These are phyloP conservation scores for Amblyjoppa proteus DNA, from an alignment of 2,888 invertebrate genomes.

Conservation along the genomic window DNA sequence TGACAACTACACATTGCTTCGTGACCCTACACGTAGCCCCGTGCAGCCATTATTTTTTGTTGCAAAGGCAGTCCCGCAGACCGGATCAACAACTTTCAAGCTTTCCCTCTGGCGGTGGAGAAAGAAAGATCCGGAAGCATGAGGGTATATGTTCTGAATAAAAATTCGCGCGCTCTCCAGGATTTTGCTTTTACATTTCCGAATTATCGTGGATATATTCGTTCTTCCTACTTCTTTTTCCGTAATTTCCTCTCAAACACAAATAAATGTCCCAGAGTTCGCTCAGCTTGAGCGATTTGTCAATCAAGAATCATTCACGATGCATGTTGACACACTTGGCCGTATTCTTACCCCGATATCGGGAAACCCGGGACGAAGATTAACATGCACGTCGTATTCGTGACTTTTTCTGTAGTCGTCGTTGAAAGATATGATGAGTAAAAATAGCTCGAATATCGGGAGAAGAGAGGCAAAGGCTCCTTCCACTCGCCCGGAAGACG, in stretches of 20 bases:
- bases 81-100: neutral
- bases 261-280: conserved; percentile 18
- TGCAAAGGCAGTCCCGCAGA: neutral
- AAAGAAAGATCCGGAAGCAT: neutral
- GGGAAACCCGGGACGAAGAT: conserved; percentile 24
- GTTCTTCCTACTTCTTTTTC: neutral
- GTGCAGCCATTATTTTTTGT: neutral
- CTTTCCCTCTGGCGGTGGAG: neutral
- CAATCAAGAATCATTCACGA: neutral
- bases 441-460: conserved; percentile 10
- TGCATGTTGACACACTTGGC: neutral
- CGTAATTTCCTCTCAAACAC: conserved; percentile 4
- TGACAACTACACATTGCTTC: conserved; percentile 1
- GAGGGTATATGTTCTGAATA: neutral
- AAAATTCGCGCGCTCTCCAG: neutral
- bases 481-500: conserved; percentile 29
- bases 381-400: neutral
- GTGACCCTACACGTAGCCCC: conserved; percentile 10
- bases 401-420: conserved; percentile 3
- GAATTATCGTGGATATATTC: conserved; percentile 12
- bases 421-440: neutral
- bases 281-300: neutral
- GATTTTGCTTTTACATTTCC: conserved; percentile 11
- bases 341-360: neutral
- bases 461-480: neutral